Evolutionary conservation across 2,797 vertebrate species (phyloP).

Genomic region (Cossypha dichroa): DNA sequence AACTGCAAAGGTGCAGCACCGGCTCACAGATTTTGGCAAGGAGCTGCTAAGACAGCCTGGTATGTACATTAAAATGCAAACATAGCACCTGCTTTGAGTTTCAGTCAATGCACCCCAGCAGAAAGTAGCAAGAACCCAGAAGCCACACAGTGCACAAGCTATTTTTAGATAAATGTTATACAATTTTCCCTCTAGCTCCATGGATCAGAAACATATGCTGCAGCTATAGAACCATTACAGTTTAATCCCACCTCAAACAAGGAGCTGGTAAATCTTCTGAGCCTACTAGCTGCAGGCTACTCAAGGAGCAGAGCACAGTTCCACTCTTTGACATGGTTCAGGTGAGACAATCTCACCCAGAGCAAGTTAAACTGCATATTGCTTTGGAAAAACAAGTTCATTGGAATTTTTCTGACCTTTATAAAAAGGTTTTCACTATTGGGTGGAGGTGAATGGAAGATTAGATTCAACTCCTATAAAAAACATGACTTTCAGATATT

Average conservation of each 20-base stretch:
- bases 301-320: not conserved
- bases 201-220: slow-evolving; percentile 42
- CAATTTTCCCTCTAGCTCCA: not conserved
- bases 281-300: not conserved
- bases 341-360: not conserved
- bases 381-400: not conserved
- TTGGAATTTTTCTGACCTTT: not conserved
- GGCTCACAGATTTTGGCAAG: not conserved
- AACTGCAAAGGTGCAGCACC: not conserved
- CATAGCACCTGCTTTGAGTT: not conserved
- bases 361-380: not conserved
- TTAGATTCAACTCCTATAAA: not conserved
- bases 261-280: not conserved
- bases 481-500: rapidly evolving
- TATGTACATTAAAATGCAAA: not conserved
- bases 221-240: not conserved
- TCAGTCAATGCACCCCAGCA: not conserved
- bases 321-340: not conserved
- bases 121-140: not conserved
- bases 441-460: not conserved
- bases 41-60: not conserved
- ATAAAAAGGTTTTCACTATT: not conserved
- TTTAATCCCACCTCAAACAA: not conserved
- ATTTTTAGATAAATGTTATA: slow-evolving; percentile 8
- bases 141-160: not conserved